phyloP scores from a whole-genome alignment of 2,797 vertebrate genomes.

The Rhyacichthys aspro region DNA sequence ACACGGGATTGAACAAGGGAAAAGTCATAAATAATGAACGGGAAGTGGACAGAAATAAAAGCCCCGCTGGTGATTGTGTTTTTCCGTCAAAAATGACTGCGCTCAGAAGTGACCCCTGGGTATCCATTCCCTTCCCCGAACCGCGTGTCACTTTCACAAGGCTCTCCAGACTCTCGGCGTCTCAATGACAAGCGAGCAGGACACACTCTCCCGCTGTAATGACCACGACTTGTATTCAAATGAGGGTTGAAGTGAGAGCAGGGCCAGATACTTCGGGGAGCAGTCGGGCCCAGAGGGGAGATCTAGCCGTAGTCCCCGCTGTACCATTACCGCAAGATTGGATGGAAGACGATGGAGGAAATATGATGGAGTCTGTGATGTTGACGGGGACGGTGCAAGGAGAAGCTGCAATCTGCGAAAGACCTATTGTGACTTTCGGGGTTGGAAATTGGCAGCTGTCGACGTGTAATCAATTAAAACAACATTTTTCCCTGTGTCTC shows the following conservation, averaged over 20 bases:
- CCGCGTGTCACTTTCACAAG: constrained; percentile 65
- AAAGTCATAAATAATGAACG: constrained; percentile 80
- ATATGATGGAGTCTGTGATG: constrained; percentile 69
- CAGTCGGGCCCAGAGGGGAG: constrained; percentile 74
- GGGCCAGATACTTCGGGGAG: constrained; percentile 76
- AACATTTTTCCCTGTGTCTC: constrained; percentile 1
- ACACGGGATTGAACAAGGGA: constrained; percentile 67
- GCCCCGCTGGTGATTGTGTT: constrained; percentile 56
- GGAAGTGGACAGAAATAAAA: constrained; percentile 71
- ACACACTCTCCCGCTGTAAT: constrained; percentile 70
- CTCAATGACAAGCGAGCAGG: constrained; percentile 74
- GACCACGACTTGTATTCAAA: constrained; percentile 79
- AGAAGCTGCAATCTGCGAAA: constrained; percentile 48
- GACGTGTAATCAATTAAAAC: constrained; percentile 8
- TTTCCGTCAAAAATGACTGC: constrained; percentile 46
- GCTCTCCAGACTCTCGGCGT: constrained; percentile 26
- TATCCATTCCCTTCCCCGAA: constrained; percentile 46
- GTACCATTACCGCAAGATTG: constrained; percentile 79
- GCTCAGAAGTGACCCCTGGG: constrained; percentile 69
- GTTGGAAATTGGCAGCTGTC: constrained; percentile 66
- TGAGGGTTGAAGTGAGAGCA: constrained; percentile 78
- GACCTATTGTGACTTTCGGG: constrained; percentile 17
- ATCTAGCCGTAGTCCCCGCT: constrained; percentile 72
- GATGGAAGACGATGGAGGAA: constrained; percentile 80
- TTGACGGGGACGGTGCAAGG: constrained; percentile 70